phyloP scores from a whole-genome alignment of 2,888 invertebrate species.

The Cephonodes hylas region DNA sequence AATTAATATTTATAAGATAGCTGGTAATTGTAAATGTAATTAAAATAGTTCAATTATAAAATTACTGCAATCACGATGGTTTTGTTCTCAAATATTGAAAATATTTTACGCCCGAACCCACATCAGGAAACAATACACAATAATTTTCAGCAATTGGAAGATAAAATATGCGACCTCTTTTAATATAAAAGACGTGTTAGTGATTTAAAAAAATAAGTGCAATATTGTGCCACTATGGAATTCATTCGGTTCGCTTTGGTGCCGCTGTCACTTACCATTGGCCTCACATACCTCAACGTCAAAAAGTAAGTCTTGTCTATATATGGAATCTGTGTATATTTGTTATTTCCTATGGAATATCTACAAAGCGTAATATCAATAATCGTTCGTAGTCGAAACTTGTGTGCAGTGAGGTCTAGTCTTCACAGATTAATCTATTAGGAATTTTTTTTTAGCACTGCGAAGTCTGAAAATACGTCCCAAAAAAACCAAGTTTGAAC shows the following conservation, averaged over 20 bases:
- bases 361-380: too few relatives aligned
- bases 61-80: not conserved
- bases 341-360: too few relatives aligned
- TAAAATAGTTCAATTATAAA: too few relatives aligned
- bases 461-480: too few relatives aligned
- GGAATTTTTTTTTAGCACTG: too few relatives aligned
- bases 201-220: not conserved
- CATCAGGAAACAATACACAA: not conserved
- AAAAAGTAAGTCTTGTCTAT: constrained; percentile 63
- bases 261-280: constrained; percentile 61
- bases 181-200: not conserved
- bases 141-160: not conserved
- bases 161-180: not conserved
- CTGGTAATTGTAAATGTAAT: not conserved
- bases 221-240: constrained; percentile 45
- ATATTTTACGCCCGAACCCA: not conserved
- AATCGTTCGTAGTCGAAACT: too few relatives aligned
- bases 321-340: too few relatives aligned
- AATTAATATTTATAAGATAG: not conserved
- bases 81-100: not conserved
- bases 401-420: too few relatives aligned
- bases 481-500: too few relatives aligned
- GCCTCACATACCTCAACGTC: constrained; percentile 59
- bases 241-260: constrained; percentile 55
- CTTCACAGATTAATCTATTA: too few relatives aligned